Evolutionary conservation across 2,113 vertebrate genomes (phyloP).

Genomic region (Phoenicopterus ruber): DNA sequence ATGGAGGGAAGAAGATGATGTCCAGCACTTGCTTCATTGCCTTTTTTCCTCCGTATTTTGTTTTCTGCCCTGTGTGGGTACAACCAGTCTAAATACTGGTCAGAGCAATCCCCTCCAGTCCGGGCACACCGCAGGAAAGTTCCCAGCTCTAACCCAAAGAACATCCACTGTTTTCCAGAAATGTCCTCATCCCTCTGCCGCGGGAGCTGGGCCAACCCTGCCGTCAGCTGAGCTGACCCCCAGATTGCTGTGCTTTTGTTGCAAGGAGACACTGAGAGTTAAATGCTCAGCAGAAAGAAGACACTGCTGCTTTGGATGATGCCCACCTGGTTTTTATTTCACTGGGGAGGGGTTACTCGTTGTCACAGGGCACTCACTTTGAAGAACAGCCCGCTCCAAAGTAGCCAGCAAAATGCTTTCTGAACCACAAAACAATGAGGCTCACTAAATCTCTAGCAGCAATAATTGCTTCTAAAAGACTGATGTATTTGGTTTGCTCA

Average conservation of each 20-base stretch:
- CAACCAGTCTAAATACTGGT: not conserved
- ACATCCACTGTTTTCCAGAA: not conserved
- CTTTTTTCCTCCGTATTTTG: not conserved
- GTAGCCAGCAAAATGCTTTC: not conserved
- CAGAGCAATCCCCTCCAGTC: not conserved
- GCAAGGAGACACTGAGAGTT: not conserved
- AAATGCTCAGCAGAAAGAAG: not conserved
- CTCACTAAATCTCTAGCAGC: not conserved
- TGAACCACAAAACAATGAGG: not conserved
- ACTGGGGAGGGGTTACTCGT: not conserved
- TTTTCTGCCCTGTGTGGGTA: not conserved
- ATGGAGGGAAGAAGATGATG: not conserved
- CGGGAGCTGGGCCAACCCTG: not conserved
- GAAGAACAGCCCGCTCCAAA: not conserved
- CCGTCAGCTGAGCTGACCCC: not conserved
- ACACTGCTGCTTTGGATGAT: not conserved
- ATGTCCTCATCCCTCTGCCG: not conserved
- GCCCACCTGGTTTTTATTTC: constrained; percentile 47
- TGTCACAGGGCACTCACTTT: not conserved
- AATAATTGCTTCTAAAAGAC: constrained; percentile 17
- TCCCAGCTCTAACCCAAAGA: not conserved
- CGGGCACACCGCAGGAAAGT: accelerated
- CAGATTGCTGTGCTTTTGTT: not conserved
- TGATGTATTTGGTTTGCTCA: not conserved
- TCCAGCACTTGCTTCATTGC: not conserved